Conservation (phyloP, 2,888 invertebrate species). For the Anagyrus pseudococci region DNA sequence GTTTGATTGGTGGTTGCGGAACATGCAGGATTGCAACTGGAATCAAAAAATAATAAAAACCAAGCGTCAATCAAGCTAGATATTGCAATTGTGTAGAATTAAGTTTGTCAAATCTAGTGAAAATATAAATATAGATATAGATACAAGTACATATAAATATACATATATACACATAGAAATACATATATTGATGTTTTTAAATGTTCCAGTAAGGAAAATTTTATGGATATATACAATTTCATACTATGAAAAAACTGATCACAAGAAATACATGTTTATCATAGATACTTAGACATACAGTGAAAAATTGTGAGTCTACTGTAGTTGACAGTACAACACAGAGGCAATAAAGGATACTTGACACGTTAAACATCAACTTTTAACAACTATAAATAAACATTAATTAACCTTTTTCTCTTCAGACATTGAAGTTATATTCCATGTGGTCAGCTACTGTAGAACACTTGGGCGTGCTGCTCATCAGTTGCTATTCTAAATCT, state of each 20-base stretch:
- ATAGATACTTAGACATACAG: background rate
- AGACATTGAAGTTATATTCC: conserved; percentile 47
- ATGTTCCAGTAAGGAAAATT: background rate
- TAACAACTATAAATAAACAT: conserved; percentile 15
- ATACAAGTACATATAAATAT: conserved; percentile 8
- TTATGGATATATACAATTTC: background rate
- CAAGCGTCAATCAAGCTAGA: conserved; percentile 33
- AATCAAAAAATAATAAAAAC: conserved; percentile 64
- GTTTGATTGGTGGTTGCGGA: conserved; percentile 48
- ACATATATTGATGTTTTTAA: conserved; percentile 3
- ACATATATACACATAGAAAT: conserved; percentile 8
- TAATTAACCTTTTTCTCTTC: conserved; percentile 51
- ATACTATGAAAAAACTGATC: background rate
- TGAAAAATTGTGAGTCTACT: conserved; percentile 7
- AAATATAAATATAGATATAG: conserved; percentile 20
- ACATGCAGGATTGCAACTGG: conserved; percentile 70
- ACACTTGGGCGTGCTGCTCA: no score
- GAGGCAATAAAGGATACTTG: conserved; percentile 7
- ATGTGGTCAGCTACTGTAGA: no score
- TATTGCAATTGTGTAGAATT: conserved; percentile 10
- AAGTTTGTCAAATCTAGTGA: conserved; percentile 21
- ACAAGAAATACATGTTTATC: background rate
- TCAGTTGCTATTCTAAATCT: no score
- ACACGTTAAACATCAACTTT: conserved; percentile 11
- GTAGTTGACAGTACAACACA: conserved; percentile 1